phyloP scores from a whole-genome alignment of 2,888 invertebrate species.

The Philaethria dido region DNA sequence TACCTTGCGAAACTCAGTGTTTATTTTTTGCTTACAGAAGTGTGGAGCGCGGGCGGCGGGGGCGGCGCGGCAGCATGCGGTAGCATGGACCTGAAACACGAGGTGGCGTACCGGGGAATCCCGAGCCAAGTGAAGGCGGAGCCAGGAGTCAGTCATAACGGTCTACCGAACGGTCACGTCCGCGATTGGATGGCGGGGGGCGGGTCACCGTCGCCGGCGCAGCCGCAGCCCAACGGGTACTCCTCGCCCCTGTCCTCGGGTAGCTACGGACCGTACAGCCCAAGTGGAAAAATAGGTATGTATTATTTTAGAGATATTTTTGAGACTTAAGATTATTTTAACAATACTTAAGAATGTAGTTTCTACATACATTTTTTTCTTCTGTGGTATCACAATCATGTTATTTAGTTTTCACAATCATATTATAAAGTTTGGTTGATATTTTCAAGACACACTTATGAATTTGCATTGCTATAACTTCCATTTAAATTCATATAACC shows the following conservation, averaged over 20 bases:
- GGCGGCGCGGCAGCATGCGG: conserved; percentile 82
- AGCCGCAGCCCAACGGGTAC: conserved; percentile 89
- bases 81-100: conserved; percentile 87
- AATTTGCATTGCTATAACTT: too few species aligned
- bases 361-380: too few species aligned
- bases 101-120: conserved; percentile 83
- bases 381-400: too few species aligned
- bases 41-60: conserved; percentile 81
- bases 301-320: not conserved
- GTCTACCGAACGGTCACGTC: conserved; percentile 78
- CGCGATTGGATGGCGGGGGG: conserved; percentile 81
- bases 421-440: too few species aligned
- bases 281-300: conserved; percentile 93
- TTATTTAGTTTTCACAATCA: too few species aligned
- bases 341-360: too few species aligned
- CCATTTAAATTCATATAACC: too few species aligned
- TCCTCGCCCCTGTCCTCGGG: conserved; percentile 93
- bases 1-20: too few species aligned
- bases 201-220: conserved; percentile 86
- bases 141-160: conserved; percentile 80
- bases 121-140: conserved; percentile 80
- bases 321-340: not conserved
- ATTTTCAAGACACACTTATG: too few species aligned
- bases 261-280: conserved; percentile 95
- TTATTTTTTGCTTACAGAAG: conserved; percentile 60